Evolutionary conservation across 2,113 vertebrate genomes (phyloP).

Genomic region (Leiothrix lutea): DNA sequence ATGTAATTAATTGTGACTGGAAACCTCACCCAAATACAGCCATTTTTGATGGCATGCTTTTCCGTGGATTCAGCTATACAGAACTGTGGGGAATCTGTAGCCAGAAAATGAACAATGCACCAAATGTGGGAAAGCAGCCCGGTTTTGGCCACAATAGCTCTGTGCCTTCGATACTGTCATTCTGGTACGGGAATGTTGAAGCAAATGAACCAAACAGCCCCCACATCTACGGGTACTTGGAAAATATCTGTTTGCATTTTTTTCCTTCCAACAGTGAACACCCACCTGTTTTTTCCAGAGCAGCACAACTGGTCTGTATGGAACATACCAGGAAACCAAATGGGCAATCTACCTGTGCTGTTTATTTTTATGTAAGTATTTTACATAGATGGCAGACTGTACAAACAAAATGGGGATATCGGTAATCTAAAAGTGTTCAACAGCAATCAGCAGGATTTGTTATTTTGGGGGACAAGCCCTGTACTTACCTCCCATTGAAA

Average conservation of each 20-base stretch:
- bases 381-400: neutral
- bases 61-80: neutral
- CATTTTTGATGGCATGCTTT: neutral
- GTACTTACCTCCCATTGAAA: neutral
- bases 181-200: neutral
- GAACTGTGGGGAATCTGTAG: neutral
- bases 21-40: neutral
- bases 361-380: neutral
- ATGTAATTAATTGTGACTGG: neutral
- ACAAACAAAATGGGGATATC: neutral
- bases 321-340: neutral
- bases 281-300: neutral
- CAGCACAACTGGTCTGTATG: neutral
- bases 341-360: neutral
- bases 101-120: neutral
- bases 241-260: neutral
- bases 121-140: neutral
- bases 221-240: neutral
- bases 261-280: neutral
- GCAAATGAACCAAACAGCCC: neutral
- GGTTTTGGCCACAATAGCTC: neutral
- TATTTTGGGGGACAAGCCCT: neutral
- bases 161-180: rapidly evolving
- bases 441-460: neutral
- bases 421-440: neutral